Conservation (phyloP, 2,113 vertebrate species). For the Carassius carassius region DNA sequence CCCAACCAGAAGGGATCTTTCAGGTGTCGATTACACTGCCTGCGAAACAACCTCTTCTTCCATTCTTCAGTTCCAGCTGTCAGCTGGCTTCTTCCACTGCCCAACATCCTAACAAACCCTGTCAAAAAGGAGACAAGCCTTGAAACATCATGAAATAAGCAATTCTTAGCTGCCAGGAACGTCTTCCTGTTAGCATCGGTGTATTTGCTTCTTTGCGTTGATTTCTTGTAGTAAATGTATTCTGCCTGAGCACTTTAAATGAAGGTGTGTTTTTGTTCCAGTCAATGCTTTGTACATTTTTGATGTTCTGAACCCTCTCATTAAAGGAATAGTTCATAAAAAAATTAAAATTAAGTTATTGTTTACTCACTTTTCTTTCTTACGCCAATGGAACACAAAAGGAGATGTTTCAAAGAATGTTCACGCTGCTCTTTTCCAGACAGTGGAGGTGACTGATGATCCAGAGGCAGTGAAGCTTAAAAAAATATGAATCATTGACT, state of each 20-base stretch:
- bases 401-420: background rate
- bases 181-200: constrained; percentile 70
- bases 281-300: background rate
- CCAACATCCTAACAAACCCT: constrained; percentile 73
- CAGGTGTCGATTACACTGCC: constrained; percentile 68
- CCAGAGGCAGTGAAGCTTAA: too few species aligned
- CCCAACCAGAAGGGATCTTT: constrained; percentile 65
- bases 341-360: background rate
- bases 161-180: constrained; percentile 80
- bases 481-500: too few species aligned
- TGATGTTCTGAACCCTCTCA: constrained; percentile 16
- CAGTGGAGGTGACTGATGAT: background rate
- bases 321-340: constrained; percentile 5
- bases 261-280: constrained; percentile 42
- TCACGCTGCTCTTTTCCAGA: background rate
- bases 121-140: constrained; percentile 81
- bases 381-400: background rate
- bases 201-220: constrained; percentile 26
- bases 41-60: constrained; percentile 65
- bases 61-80: constrained; percentile 67
- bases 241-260: constrained; percentile 75
- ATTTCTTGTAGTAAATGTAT: constrained; percentile 61
- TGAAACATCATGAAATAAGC: constrained; percentile 78
- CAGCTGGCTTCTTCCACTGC: constrained; percentile 72
- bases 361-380: background rate